Evolutionary conservation across 2,113 vertebrate genomes (phyloP), one percentile per base, ranked within the genome.

Genomic region (cattle (Bos taurus)): DNA sequence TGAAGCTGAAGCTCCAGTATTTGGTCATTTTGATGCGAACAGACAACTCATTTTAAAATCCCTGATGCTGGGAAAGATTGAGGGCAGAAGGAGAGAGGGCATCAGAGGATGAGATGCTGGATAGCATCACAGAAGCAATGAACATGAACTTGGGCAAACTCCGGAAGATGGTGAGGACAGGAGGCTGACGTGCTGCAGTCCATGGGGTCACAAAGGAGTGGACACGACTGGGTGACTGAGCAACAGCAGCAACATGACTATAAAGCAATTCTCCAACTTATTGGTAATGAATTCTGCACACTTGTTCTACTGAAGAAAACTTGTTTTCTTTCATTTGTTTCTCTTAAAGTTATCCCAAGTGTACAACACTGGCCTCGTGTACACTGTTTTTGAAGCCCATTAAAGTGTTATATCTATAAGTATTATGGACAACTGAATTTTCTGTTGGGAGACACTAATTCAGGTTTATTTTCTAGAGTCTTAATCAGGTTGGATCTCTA

Each of bases 391-490:
- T 85, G 92, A n/a, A 95, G 43, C 14, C 33, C 26, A 80, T 62
- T 88, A 30, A 92, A 97, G 87, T 82, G 9, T n/a, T 21, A 13
- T 59, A 43, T 89, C 23, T 82, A 8, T 86, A 86, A 87, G 46
- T 87, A 25, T 50, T 93, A 56, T 87, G 46, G 87, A 90, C 21
- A 84, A 52, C 40, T 30, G 43, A n/a, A 54, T 94, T 94, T 90
- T 95, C 26, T 85, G 10, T 57, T 90, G 64, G n/a, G 82, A 92
- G 60, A 85, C 36, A 16, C 33, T 85, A n/a, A 54, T 82, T 59
- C 46, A 59, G 36, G 86, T 88, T 96, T 95, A 87, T 95, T 95
- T 97, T 84, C 48, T 96, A 91, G 56, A 83, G 33, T 91, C 21
- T 67, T 86, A n/a, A 56, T 30, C 48, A 40, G 43, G 57, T 82